phyloP scores from a whole-genome alignment of 1,140 invertebrate species.

The Heliothis subflexa region DNA sequence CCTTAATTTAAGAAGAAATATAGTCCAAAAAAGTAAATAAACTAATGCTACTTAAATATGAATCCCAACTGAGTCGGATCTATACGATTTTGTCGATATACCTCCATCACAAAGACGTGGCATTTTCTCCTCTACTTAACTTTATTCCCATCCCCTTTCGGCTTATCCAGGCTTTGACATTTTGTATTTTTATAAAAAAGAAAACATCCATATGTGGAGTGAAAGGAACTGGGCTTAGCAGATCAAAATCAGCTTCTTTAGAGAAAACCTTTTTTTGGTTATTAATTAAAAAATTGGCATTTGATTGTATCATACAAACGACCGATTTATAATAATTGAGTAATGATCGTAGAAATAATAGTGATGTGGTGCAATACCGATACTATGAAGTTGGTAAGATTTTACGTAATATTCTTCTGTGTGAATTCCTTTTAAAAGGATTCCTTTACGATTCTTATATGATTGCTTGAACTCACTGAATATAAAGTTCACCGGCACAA shows the following conservation, averaged over 20 bases:
- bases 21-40: not conserved
- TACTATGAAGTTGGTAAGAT: not conserved
- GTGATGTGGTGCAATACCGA: no score
- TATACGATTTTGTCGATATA: constrained; percentile 16
- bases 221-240: not conserved
- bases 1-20: not conserved
- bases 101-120: not conserved
- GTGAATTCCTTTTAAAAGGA: not conserved
- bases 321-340: no score
- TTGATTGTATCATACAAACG: no score
- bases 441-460: not conserved
- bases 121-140: constrained; percentile 24
- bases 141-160: not conserved
- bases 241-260: not conserved
- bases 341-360: no score
- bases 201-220: not conserved
- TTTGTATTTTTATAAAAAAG: constrained; percentile 4
- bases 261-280: not conserved
- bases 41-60: constrained; percentile 13
- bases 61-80: not conserved
- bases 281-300: no score
- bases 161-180: constrained; percentile 20
- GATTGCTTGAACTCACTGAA: not conserved
- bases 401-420: not conserved
- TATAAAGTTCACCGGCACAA: no score